Evolutionary conservation across 2,888 invertebrate genomes (phyloP), one percentile per base, ranked within the genome.

Genomic region (Rhogogaster chlorosoma): DNA sequence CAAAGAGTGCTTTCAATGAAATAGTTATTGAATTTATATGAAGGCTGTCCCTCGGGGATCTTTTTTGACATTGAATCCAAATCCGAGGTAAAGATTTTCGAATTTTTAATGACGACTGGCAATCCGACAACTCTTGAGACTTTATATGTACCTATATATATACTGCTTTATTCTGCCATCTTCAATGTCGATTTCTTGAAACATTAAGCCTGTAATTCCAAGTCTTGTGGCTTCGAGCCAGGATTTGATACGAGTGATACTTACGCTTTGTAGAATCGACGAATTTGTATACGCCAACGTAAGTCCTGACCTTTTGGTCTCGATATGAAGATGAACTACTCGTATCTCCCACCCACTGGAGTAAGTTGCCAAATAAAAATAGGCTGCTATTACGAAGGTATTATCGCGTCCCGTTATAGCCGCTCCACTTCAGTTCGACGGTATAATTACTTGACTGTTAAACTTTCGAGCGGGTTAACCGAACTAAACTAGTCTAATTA

Each of bases 391-490:
- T 18, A 70, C 7, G 36, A 29, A 70, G 32, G 70, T 36, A 70
- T 70, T 36, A 7, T 9, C 71, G 9, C 38, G 36, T 36, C 36
- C 22, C 73, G 22, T 45, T 42, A 45, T 5, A 29, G 7, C 42
- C 12, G 45, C 1, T 73, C 12, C 26, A 42, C 22, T n/a, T n/a
- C 53, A 53, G 2, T 77, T 77, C 49, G 53, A 32, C 18, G 53
- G 26, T 53, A 49, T 77, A 53, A 77, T 77, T 77, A 77, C 26
- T 77, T 32, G n/a, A 9, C 45, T 9, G n/a, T 45, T 26, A 77
- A 77, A 32, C 77, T 53, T 49, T n/a, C 22, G 32, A 32, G 18
- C 36, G 29, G 32, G 36, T 77, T 77, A 38, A 45, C 18, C 18
- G 53, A 32, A 32, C 53, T 49, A 32, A 77, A 29, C 49, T 53